A percentile compares a stretch with the other conserved stretches of the same genome.
phyloP scores from a whole-genome alignment of 2,888 invertebrate genomes.

The Pachliopta kotzebuea region DNA sequence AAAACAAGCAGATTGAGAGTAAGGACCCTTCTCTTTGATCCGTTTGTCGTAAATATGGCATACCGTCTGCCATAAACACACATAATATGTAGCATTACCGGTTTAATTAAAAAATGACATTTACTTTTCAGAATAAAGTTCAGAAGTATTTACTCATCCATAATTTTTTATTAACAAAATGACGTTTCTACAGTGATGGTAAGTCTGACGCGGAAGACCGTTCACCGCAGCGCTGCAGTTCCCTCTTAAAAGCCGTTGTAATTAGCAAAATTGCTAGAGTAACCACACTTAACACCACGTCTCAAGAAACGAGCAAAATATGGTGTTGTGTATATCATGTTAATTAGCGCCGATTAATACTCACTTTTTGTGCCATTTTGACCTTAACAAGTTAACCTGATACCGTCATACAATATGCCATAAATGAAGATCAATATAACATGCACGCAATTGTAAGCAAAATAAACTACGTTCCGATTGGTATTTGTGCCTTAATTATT shows the following conservation, averaged over 20 bases:
- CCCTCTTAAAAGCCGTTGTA: too few species aligned
- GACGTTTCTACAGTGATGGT: too few species aligned
- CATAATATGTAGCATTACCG: slow-evolving; percentile 33
- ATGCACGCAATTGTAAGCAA: slow-evolving; percentile 38
- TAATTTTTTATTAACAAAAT: too few species aligned
- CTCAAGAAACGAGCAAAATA: too few species aligned
- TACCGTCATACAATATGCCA: slow-evolving; percentile 10
- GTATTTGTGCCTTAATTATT: slow-evolving; percentile 61
- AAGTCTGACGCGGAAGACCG: too few species aligned
- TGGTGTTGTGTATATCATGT: too few species aligned
- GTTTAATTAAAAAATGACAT: not conserved
- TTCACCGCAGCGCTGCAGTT: too few species aligned
- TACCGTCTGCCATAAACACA: slow-evolving; percentile 34
- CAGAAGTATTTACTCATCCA: not conserved
- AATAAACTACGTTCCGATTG: slow-evolving; percentile 42
- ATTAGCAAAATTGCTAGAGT: too few species aligned
- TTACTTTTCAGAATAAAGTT: not conserved
- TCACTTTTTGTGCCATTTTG: too few species aligned
- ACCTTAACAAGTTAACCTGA: not conserved
- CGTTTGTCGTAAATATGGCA: slow-evolving; percentile 31
- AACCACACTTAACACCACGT: too few species aligned
- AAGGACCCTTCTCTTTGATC: slow-evolving; percentile 39
- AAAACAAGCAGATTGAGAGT: slow-evolving; percentile 31
- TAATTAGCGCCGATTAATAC: too few species aligned
- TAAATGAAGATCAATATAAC: slow-evolving; percentile 32